Base-by-base conservation (phyloP, 2,797 vertebrate genomes). In the Paedocypris micromegethes region DNA sequence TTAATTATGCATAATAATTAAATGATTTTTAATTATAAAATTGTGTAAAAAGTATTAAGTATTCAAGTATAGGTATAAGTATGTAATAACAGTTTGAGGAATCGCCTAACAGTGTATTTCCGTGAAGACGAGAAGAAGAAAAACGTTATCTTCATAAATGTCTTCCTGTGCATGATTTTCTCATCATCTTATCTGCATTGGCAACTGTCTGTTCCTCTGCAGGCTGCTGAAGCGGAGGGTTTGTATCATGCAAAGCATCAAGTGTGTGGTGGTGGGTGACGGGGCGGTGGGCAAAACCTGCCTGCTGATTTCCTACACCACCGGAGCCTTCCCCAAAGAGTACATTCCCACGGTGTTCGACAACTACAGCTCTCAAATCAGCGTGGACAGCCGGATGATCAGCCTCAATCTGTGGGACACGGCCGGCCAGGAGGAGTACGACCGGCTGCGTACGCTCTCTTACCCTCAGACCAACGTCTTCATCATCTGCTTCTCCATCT, bases 271-370 rank as follows among this genome's bases (percentile, higher is more conserved):
- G 0, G 93, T 95, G 8, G 94, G 93, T 45, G 93, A 95, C 0
- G 93, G 93, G 0, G 93, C 94, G 0, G 92, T 95, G 77, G 93
- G 93, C 8, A 95, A 97, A 83, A 96, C 93, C 2, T 96, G 93
- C 68, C 90, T 95, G 58, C 93, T 95, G 64, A 94, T 95, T 87
- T 94, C 92, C 73, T 95, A 94, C 68, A 95, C 93, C 49, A 94
- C 93, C 4, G 93, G 93, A 54, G 91, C 91, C 3, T 96, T 95
- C 69, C 92, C 92, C 2, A 91, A 93, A 54, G 93, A 95, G 77
- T 95, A 95, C 76, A 93, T 96, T 74, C 92, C 93, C 44, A 95
- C 93, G 0, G 92, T 96, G 72, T 97, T 97, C 38, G 94, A 95
- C 84, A 95, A 94, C 86, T 95, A 93, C 84, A 94, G 93, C 75